Evolutionary conservation across 2,113 vertebrate species (phyloP).

Genomic region (Tinamus guttatus): DNA sequence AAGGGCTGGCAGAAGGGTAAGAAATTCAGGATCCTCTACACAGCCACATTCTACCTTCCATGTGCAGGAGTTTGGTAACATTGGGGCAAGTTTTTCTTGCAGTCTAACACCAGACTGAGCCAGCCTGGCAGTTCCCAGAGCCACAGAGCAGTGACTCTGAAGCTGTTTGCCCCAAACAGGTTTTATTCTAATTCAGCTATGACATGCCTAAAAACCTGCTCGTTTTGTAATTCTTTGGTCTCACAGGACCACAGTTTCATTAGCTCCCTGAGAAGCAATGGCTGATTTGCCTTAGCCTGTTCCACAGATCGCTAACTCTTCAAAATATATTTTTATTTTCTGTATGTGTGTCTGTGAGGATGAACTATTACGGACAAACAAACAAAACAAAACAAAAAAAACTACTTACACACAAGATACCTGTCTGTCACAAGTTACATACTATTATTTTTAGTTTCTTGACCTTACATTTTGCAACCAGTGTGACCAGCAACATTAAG

Average conservation of each 20-base stretch:
- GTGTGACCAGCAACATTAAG: background rate
- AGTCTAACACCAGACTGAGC: background rate
- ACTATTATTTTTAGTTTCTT: conserved; percentile 7
- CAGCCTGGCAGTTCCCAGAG: background rate
- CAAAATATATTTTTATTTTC: background rate
- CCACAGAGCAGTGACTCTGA: background rate
- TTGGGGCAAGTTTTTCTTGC: background rate
- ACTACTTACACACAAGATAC: background rate
- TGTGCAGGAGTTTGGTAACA: background rate
- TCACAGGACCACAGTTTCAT: conserved; percentile 19
- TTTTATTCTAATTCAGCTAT: conserved; percentile 9
- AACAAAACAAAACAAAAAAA: background rate
- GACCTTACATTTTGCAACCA: background rate
- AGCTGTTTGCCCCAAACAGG: background rate
- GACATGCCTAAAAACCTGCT: background rate
- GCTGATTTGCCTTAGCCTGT: conserved; percentile 3
- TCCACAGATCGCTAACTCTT: background rate
- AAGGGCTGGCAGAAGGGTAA: background rate
- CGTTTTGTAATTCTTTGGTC: background rate
- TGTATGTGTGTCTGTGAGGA: background rate
- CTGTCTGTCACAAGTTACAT: background rate
- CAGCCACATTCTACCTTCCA: background rate
- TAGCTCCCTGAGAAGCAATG: background rate
- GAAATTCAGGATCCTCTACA: background rate
- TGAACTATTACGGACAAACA: background rate